Base-by-base conservation (phyloP, 2,888 invertebrate species). In the Pachymerium ferrugineum region DNA sequence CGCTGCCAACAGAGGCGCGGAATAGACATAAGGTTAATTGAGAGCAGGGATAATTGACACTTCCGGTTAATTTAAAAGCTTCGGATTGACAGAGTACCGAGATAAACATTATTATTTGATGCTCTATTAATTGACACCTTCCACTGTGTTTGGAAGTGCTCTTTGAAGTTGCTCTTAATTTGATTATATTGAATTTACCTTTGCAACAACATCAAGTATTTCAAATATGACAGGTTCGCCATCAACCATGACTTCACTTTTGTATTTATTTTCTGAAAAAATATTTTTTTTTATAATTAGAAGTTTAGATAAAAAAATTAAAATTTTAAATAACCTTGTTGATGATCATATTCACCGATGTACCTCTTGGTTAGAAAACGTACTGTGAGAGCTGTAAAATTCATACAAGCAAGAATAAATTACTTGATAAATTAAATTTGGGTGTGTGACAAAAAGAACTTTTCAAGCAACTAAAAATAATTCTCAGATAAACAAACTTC, bases 341-440 rank as follows among this genome's bases (percentile, higher is more conserved):
- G 93, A 82, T 94, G 93, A 82, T 94, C 94, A 84, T 96, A 96
- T 85, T 96, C 95, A 70, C 95, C 94, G 77, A 96, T 96, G 83
- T 93, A 96, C 74, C 95, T 86, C 81, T 91, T 91, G n/a, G 95
- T 95, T 76, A 96, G 86, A 82, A 94, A 96, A 76, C 95, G 88
- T 74, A 96, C 95, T 25, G 93, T 91, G 79, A 94, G 83, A 6
- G 83, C 83, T 81, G 79, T 38, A 80, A 79, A 68, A 25, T 6
- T 22, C 3, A 22, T 12, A 54, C 1, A 25, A 69, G 12, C 6
- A 69, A n/a, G 29, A 70, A 35, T 22, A 31, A 70, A 30, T 19
- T 33, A 33, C 70, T 19, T 31, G 19, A 28, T 76, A 30, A 75
- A 30, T 73, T 73, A 33, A 31, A 76, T 38, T 14, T 22, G 29